phyloP scores from a whole-genome alignment of 2,797 vertebrate species.

The Gephyroberyx darwinii region DNA sequence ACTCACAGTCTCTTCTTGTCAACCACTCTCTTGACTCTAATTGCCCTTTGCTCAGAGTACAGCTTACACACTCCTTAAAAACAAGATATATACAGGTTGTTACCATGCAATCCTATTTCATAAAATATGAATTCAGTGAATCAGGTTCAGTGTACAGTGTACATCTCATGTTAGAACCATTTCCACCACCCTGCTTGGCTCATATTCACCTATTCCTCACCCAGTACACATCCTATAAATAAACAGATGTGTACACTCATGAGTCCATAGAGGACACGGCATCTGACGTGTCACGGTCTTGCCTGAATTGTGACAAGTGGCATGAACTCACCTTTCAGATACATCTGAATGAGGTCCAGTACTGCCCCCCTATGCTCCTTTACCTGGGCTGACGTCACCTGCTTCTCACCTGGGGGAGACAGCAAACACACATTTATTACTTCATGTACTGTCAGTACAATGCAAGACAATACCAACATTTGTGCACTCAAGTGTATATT shows the following conservation, averaged over 20 bases:
- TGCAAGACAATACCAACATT: neutral
- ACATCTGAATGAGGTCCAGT: slow-evolving; percentile 90
- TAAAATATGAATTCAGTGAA: neutral
- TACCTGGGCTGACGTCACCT: slow-evolving; percentile 85
- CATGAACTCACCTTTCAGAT: slow-evolving; percentile 88
- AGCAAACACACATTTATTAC: slow-evolving; percentile 25
- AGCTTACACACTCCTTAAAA: slow-evolving; percentile 92
- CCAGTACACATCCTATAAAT: neutral
- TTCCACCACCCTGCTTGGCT: neutral
- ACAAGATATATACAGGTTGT: slow-evolving; percentile 22
- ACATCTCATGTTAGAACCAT: neutral
- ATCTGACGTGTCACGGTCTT: neutral
- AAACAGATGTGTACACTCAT: neutral
- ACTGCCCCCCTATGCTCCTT: slow-evolving; percentile 91
- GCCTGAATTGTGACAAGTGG: slow-evolving; percentile 1
- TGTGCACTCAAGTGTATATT: neutral
- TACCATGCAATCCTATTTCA: neutral
- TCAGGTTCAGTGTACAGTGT: neutral
- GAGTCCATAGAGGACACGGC: neutral
- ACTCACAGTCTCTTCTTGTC: slow-evolving; percentile 98
- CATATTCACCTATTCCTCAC: neutral
- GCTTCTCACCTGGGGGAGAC: slow-evolving; percentile 84
- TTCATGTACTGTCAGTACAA: neutral
- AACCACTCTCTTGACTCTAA: slow-evolving; percentile 93
- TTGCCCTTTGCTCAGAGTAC: slow-evolving; percentile 96